A percentile compares a stretch with the other conserved stretches of the same genome.
These are phyloP conservation scores for Xestobium rufovillosum DNA, from an alignment of 2,888 invertebrate species.

Conservation along the genomic window DNA sequence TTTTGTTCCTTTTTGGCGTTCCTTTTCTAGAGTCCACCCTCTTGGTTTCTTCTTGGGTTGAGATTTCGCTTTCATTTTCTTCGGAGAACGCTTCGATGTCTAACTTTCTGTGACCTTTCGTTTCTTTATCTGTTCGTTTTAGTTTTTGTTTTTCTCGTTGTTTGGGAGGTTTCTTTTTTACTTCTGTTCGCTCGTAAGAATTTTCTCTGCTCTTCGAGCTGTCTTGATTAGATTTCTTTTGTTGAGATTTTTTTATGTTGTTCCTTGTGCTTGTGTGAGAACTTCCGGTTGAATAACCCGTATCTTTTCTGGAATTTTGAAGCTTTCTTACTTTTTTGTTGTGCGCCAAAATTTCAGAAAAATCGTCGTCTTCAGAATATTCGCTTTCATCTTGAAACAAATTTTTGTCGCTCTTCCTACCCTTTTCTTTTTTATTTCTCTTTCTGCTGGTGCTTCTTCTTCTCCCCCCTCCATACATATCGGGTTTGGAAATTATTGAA, in stretches of 20 bases:
- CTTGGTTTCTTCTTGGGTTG: constrained; percentile 24
- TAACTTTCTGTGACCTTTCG: constrained; percentile 23
- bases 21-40: constrained; percentile 27
- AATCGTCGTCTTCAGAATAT: constrained; percentile 6
- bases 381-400: no score
- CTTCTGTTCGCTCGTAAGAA: constrained; percentile 24
- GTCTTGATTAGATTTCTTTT: no score
- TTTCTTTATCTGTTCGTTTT: constrained; percentile 29
- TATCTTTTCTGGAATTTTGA: constrained; percentile 50
- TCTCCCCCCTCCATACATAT: constrained; percentile 30
- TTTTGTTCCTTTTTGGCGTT: constrained; percentile 24
- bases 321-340: constrained; percentile 34
- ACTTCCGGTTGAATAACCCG: constrained; percentile 62
- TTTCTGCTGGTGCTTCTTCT: constrained; percentile 32
- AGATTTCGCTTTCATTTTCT: constrained; percentile 30
- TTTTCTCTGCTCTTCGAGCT: constrained; percentile 24
- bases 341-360: constrained; percentile 10
- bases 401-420: constrained; percentile 17
- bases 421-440: constrained; percentile 34
- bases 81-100: constrained; percentile 31
- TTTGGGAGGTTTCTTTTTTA: neutral
- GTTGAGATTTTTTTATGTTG: constrained; percentile 28
- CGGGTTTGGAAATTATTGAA: constrained; percentile 47
- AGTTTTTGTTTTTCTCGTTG: constrained; percentile 43
- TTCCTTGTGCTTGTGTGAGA: constrained; percentile 46